Evolutionary conservation across 2,888 invertebrate genomes (phyloP).

Genomic region (Chymomyza fuscimana): DNA sequence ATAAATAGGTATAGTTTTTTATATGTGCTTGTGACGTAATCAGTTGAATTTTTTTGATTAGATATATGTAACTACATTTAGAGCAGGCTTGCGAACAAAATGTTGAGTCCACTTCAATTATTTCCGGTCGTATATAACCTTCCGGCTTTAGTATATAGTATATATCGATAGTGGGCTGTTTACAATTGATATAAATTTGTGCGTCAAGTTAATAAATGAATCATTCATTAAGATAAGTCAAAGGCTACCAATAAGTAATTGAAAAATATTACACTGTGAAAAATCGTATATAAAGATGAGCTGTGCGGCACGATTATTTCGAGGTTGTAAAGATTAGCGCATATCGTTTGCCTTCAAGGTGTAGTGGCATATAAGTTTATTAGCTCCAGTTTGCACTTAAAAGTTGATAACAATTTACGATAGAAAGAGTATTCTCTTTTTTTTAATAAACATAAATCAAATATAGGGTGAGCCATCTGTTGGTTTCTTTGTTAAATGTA

Average conservation of each 20-base stretch:
- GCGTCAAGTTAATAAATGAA: conserved; percentile 1
- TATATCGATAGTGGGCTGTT: neutral
- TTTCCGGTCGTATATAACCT: neutral
- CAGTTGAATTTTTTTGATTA: conserved; percentile 31
- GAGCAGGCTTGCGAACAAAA: neutral
- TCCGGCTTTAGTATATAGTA: neutral
- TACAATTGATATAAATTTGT: conserved; percentile 1
- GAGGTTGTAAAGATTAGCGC: too few species aligned
- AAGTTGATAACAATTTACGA: too few species aligned
- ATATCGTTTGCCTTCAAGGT: too few species aligned
- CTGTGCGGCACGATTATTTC: too few species aligned
- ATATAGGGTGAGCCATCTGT: too few species aligned
- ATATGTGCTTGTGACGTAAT: conserved; percentile 35
- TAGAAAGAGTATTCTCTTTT: too few species aligned
- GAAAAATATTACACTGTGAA: neutral
- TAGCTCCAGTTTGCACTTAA: too few species aligned
- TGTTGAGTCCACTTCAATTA: neutral
- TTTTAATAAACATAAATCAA: too few species aligned
- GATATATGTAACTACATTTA: conserved; percentile 35
- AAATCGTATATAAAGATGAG: too few species aligned
- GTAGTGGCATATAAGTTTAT: too few species aligned
- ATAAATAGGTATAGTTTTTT: conserved; percentile 17
- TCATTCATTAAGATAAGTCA: conserved; percentile 4
- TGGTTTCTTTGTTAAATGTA: too few species aligned
- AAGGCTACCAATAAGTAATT: neutral